Conservation (phyloP, 2,888 invertebrate species). For the Polietes domitor region DNA sequence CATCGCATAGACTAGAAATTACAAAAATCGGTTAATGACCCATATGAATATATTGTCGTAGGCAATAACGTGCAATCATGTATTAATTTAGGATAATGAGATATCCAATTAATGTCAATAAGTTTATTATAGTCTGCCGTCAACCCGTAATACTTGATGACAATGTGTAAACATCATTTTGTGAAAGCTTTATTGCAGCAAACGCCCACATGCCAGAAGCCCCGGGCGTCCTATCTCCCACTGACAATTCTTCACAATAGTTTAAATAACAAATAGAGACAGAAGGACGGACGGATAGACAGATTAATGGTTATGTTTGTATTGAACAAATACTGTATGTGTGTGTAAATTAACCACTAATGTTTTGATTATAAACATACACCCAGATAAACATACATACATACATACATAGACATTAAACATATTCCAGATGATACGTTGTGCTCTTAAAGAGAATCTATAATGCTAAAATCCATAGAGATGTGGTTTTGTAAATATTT, state of each 20-base stretch:
- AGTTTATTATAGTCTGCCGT: background rate
- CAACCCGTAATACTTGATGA: background rate
- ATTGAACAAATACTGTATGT: background rate
- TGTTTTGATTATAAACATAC: background rate
- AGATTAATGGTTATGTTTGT: background rate
- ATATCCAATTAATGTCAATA: conserved; percentile 9
- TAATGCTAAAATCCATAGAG: background rate
- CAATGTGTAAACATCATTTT: background rate
- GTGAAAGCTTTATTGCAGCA: no score
- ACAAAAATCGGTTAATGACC: no score
- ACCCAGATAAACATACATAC: no score
- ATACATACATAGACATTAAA: no score
- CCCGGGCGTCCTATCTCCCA: no score
- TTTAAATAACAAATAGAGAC: no score
- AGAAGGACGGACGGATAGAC: no score
- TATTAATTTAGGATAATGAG: background rate
- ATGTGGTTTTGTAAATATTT: background rate
- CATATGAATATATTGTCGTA: no score
- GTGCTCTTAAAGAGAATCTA: background rate
- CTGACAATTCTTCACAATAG: no score
- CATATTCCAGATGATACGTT: background rate
- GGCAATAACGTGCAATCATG: no score
- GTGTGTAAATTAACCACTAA: background rate
- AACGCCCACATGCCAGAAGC: no score
- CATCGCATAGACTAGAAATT: no score